Evolutionary conservation across 2,113 vertebrate genomes (phyloP).

Genomic region (Motacilla tschutschensis): DNA sequence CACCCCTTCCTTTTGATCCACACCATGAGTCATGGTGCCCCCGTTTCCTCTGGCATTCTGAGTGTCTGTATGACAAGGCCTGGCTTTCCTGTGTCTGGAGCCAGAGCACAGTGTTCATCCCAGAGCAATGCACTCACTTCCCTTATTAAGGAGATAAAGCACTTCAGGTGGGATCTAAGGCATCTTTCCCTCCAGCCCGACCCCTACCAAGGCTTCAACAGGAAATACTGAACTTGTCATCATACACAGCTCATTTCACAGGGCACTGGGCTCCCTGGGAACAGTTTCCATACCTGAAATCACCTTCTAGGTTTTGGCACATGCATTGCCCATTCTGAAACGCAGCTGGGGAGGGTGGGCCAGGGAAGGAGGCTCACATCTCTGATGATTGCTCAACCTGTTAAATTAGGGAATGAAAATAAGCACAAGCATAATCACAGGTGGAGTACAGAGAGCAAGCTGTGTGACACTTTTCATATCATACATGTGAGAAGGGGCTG

Average conservation of each 20-base stretch:
- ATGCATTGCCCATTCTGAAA: not conserved
- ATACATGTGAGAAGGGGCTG: not conserved
- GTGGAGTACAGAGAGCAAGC: not conserved
- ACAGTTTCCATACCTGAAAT: not conserved
- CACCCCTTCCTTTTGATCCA: not conserved
- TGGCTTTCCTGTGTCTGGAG: not conserved
- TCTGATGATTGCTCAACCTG: not conserved
- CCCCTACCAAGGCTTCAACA: not conserved
- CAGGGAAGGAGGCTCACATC: not conserved
- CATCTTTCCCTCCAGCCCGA: not conserved
- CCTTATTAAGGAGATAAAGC: not conserved
- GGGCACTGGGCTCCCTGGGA: not conserved
- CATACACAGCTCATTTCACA: not conserved
- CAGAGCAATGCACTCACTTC: not conserved
- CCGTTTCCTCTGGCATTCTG: rapidly evolving
- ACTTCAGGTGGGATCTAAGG: not conserved
- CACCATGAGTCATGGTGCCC: not conserved
- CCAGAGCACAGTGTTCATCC: not conserved
- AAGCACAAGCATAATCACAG: not conserved
- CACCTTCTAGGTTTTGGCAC: not conserved
- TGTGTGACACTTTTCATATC: not conserved
- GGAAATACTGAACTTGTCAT: not conserved
- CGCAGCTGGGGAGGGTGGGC: not conserved
- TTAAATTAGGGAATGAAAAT: not conserved
- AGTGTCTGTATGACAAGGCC: rapidly evolving